Percentiles rank a stretch among this genome's conserved stretches.
Conservation (phyloP, 2,113 vertebrate genomes). For the Passer domesticus region DNA sequence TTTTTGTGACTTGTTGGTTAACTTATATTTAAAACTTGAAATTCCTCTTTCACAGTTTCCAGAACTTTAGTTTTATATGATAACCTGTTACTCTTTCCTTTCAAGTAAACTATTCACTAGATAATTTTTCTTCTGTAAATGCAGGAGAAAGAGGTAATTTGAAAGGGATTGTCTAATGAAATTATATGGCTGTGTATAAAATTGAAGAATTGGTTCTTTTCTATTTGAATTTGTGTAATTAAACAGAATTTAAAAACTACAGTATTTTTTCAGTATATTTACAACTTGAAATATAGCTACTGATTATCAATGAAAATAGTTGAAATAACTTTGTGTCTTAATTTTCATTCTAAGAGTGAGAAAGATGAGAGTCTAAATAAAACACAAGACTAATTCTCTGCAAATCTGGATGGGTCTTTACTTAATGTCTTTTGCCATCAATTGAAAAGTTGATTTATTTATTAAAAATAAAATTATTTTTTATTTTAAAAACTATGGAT, state of each 20-base stretch:
- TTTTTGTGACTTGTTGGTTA: not conserved
- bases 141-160: not conserved
- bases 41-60: not conserved
- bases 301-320: not conserved
- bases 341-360: not conserved
- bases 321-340: not conserved
- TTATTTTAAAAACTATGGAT: not conserved
- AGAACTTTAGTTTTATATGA: not conserved
- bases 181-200: not conserved
- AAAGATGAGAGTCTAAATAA: not conserved
- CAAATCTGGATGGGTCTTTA: not conserved
- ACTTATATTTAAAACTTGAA: not conserved
- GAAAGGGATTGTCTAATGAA: not conserved
- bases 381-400: not conserved
- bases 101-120: not conserved
- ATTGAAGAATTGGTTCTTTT: not conserved
- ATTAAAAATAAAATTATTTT: not conserved
- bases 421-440: not conserved
- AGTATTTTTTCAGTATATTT: not conserved
- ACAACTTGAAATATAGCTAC: not conserved
- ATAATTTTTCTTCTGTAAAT: not conserved
- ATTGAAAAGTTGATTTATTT: not conserved
- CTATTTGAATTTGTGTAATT: not conserved
- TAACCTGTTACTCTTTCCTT: not conserved
- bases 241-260: fast-evolving